Evolutionary conservation across 2,888 invertebrate species (phyloP).

Genomic region (Mimas tiliae): DNA sequence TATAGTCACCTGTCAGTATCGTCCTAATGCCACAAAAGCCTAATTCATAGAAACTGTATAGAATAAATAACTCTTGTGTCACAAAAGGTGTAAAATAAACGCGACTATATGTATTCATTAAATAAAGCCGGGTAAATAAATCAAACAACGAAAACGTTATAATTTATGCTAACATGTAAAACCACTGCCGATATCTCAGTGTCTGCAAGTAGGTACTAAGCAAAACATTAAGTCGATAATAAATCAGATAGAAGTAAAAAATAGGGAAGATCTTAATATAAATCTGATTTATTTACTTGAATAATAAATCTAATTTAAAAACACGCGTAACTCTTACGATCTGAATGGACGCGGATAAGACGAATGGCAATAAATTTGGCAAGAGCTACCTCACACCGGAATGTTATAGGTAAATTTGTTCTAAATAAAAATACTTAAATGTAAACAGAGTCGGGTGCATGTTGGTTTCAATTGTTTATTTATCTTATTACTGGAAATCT

Average conservation of each 20-base stretch:
- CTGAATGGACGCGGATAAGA: constrained; percentile 42
- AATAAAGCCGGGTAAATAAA: background rate
- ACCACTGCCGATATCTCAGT: background rate
- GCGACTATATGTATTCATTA: background rate
- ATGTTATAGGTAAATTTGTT: constrained; percentile 37
- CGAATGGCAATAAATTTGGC: constrained; percentile 53
- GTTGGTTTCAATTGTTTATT: constrained; percentile 34
- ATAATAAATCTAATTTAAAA: constrained; percentile 50
- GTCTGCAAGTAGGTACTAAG: background rate
- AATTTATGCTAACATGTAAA: background rate
- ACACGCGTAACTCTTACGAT: constrained; percentile 45
- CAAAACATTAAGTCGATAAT: constrained; percentile 32
- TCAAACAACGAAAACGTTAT: background rate
- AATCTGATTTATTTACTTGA: constrained; percentile 49
- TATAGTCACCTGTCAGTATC: no score
- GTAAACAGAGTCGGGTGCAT: constrained; percentile 41
- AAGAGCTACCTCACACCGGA: constrained; percentile 40
- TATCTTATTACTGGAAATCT: constrained; percentile 37
- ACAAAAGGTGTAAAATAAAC: background rate
- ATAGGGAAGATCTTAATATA: constrained; percentile 44
- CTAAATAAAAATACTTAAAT: constrained; percentile 48
- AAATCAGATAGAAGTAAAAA: constrained; percentile 46
- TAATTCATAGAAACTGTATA: no score
- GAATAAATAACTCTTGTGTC: no score
- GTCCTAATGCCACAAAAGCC: no score